phyloP scores from a whole-genome alignment of 64 coral and sea anemone species.

The Stylophora pistillata region DNA sequence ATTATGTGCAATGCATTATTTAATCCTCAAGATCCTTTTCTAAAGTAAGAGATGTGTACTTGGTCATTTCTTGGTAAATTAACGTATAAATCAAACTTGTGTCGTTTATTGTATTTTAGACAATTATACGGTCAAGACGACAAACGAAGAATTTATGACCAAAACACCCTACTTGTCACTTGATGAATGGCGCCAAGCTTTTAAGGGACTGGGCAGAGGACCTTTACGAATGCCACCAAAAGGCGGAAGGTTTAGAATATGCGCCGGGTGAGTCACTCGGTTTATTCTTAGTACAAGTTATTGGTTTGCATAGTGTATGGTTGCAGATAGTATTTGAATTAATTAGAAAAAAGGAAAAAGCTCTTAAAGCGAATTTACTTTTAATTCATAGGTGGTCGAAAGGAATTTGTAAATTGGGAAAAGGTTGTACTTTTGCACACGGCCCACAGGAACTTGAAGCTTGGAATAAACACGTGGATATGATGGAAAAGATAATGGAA shows the following conservation, averaged over 20 bases:
- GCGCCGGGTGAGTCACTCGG: neutral
- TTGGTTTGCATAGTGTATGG: no score
- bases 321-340: no score
- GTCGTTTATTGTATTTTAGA: neutral
- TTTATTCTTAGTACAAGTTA: no score
- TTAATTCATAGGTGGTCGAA: neutral
- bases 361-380: neutral
- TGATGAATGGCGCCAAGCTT: neutral
- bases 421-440: conserved; percentile 9
- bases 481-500: neutral
- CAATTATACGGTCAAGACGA: neutral
- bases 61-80: no score
- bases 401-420: neutral
- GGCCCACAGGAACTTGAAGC: neutral
- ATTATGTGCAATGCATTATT: no score
- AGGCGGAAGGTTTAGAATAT: neutral
- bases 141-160: neutral
- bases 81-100: neutral
- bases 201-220: neutral
- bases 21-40: no score
- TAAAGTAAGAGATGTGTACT: no score
- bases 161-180: neutral
- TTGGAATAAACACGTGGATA: neutral
- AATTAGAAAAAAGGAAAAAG: no score
- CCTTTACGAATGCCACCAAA: neutral